phyloP scores from a whole-genome alignment of 35 echinoderm and acorn worm genomes.

The Heliocidaris erythrogramma region DNA sequence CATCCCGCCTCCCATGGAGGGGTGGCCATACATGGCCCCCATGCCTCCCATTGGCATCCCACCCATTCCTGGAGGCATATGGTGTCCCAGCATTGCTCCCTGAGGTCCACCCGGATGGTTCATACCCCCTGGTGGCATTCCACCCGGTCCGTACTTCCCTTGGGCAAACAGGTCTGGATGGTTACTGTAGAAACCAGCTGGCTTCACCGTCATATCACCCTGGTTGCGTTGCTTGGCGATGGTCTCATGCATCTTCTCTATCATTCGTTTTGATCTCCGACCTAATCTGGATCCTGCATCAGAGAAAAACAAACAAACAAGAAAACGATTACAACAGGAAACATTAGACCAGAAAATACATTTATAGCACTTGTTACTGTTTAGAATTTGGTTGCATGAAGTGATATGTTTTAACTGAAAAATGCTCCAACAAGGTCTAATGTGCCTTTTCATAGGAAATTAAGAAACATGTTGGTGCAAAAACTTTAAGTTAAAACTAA shows the following conservation, averaged over 20 bases:
- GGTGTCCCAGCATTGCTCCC: conserved; percentile 62
- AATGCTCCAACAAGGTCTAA: not conserved
- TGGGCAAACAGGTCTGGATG: conserved; percentile 86
- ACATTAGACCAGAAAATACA: not conserved
- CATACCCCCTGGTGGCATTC: conserved; percentile 25
- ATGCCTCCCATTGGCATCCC: conserved; percentile 48
- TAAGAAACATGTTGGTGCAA: not conserved
- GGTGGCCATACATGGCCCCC: conserved; percentile 72
- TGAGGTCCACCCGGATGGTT: conserved; percentile 52
- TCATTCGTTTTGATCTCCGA: conserved; percentile 94
- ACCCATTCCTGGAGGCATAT: conserved; percentile 60
- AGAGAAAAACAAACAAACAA: conserved; percentile 14
- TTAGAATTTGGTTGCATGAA: not conserved
- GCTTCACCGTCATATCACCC: conserved; percentile 73
- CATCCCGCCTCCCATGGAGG: conserved; percentile 30
- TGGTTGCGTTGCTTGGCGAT: conserved; percentile 88
- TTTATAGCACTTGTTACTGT: not conserved
- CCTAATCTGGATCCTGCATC: conserved; percentile 87
- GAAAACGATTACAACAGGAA: not conserved
- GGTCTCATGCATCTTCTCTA: conserved; percentile 98
- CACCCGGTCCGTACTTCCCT: conserved; percentile 66
- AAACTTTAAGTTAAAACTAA: too few species aligned
- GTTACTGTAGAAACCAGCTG: conserved; percentile 97
- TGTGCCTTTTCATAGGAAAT: not conserved
- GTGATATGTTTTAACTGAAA: not conserved